Percentiles rank a stretch among this genome's conserved stretches.
phyloP scores from a whole-genome alignment of 2,888 invertebrate species.

The Drosophila pseudotakahashii region DNA sequence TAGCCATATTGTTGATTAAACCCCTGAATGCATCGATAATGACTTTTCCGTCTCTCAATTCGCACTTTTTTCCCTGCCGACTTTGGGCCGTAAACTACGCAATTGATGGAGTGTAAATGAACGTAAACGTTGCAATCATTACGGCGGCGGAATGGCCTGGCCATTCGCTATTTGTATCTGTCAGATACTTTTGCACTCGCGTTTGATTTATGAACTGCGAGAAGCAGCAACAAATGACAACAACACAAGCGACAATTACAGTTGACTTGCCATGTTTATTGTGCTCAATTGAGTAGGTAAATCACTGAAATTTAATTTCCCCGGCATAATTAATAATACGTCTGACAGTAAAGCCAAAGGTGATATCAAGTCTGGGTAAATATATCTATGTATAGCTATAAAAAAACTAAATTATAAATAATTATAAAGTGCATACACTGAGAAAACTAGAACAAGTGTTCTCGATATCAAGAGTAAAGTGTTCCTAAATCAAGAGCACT shows the following conservation, averaged over 20 bases:
- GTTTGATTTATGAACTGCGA: constrained; percentile 72
- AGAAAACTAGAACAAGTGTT: too few relatives aligned
- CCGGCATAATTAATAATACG: constrained; percentile 59
- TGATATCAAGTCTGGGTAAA: neutral
- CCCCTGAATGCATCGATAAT: constrained; percentile 29
- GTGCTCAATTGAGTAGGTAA: constrained; percentile 56
- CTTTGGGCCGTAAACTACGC: constrained; percentile 65
- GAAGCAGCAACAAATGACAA: constrained; percentile 23
- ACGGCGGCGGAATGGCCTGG: constrained; percentile 21
- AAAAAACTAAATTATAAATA: too few relatives aligned
- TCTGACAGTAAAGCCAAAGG: neutral
- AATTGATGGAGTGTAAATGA: constrained; percentile 75
- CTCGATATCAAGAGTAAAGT: too few relatives aligned
- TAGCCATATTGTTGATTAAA: constrained; percentile 19
- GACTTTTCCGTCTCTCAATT: constrained; percentile 16
- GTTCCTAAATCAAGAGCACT: too few relatives aligned
- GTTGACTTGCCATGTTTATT: constrained; percentile 50
- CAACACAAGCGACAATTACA: constrained; percentile 39
- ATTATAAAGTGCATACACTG: too few relatives aligned
- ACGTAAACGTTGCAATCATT: constrained; percentile 69
- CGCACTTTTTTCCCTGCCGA: neutral
- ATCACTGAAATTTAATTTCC: constrained; percentile 47
- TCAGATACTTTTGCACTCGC: constrained; percentile 68
- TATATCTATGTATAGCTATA: too few relatives aligned
- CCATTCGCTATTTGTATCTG: constrained; percentile 75